Conservation (phyloP, 2,113 vertebrate genomes). For the Cebidichthys violaceus region DNA sequence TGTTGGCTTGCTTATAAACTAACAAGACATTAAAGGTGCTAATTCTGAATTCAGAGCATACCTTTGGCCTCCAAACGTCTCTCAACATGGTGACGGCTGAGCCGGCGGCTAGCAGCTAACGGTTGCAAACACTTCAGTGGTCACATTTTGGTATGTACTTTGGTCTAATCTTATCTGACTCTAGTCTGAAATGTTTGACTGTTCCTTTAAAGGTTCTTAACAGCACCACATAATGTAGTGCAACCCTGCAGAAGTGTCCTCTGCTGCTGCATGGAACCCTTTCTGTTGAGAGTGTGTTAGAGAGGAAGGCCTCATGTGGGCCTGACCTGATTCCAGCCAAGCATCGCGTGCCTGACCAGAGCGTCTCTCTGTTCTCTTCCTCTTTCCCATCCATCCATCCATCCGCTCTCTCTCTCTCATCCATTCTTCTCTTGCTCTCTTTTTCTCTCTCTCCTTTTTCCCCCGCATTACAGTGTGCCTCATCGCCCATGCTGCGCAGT, state of each 20-base stretch:
- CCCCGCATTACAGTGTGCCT: slow-evolving; percentile 68
- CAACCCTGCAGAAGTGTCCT: slow-evolving; percentile 20
- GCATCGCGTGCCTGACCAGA: slow-evolving; percentile 77
- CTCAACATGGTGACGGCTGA: background rate
- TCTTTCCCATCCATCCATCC: slow-evolving; percentile 51
- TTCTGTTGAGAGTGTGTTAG: slow-evolving; percentile 43
- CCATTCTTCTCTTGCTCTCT: slow-evolving; percentile 53
- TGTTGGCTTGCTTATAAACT: no score
- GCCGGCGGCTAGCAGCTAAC: no score
- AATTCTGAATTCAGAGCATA: no score
- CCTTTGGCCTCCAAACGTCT: background rate
- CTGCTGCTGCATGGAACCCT: slow-evolving; percentile 37
- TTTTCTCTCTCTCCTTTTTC: slow-evolving; percentile 1
- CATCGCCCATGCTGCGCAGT: slow-evolving; percentile 63
- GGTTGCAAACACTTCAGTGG: background rate
- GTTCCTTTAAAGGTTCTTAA: slow-evolving; percentile 30
- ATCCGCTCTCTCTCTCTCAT: slow-evolving; percentile 40
- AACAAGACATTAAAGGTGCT: no score
- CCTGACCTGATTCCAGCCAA: slow-evolving; percentile 81
- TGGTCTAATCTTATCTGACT: no score
- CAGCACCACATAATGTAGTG: background rate
- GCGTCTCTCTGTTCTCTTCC: slow-evolving; percentile 63
- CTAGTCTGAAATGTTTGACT: background rate
- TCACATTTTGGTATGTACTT: background rate
- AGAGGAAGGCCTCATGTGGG: slow-evolving; percentile 69